phyloP scores from a whole-genome alignment of 2,113 vertebrate species.

The Zingel zingel region DNA sequence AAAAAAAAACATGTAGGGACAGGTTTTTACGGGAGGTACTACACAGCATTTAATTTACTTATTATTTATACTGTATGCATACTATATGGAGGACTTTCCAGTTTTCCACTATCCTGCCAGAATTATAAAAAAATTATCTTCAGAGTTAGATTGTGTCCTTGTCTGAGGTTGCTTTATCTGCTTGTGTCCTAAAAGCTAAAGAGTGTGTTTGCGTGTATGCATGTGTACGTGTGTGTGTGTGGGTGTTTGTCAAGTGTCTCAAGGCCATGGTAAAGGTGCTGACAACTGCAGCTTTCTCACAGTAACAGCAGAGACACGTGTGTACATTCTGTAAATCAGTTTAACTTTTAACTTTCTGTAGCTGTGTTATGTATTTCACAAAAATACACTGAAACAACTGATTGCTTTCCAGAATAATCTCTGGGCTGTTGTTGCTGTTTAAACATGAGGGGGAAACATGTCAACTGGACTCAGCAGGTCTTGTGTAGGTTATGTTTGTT shows the following conservation, averaged over 20 bases:
- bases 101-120: background rate
- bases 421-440: background rate
- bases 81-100: background rate
- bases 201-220: background rate
- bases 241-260: conserved; percentile 41
- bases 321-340: conserved; percentile 9
- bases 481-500: conserved; percentile 12
- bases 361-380: background rate
- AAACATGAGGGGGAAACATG: background rate
- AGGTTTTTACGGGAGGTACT: conserved; percentile 24
- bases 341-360: background rate
- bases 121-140: background rate
- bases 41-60: conserved; percentile 16
- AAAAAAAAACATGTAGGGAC: too few relatives aligned
- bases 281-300: conserved; percentile 66
- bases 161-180: conserved; percentile 29
- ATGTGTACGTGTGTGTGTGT: conserved; percentile 17
- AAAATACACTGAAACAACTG: background rate
- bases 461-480: background rate
- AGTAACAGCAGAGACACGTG: background rate
- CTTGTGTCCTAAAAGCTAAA: conserved; percentile 23
- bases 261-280: conserved; percentile 51
- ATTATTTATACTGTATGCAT: conserved; percentile 8
- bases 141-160: conserved; percentile 26
- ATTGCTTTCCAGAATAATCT: background rate